Percentiles rank a stretch among this genome's conserved stretches.
Evolutionary conservation across 2,797 vertebrate genomes (phyloP).

Genomic region (Galagoides demidoff): DNA sequence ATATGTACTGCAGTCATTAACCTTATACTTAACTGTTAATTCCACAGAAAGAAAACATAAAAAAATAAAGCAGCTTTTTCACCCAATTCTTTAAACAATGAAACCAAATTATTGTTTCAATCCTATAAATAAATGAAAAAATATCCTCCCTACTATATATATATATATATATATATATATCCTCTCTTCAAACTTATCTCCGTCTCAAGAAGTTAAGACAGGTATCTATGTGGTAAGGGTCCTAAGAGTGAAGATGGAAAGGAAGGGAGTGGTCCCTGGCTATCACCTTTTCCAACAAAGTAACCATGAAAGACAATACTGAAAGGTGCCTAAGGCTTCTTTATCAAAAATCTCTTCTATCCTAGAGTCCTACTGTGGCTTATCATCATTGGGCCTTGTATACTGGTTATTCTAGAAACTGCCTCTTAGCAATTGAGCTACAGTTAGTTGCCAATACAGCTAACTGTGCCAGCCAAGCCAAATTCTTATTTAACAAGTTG

Average conservation of each 20-base stretch:
- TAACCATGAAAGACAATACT: slow-evolving; percentile 40
- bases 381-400: neutral
- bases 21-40: slow-evolving; percentile 8
- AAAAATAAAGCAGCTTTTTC: slow-evolving; percentile 35
- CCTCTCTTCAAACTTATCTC: slow-evolving; percentile 14
- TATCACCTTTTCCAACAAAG: slow-evolving; percentile 16
- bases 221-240: neutral
- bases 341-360: slow-evolving; percentile 28
- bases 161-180: neutral
- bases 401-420: neutral
- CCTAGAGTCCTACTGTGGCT: neutral
- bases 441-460: neutral
- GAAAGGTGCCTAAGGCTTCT: slow-evolving; percentile 18
- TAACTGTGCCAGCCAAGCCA: neutral
- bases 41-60: neutral
- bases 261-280: neutral
- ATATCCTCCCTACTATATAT: neutral
- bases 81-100: slow-evolving; percentile 22
- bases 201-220: neutral
- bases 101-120: slow-evolving; percentile 52
- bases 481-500: slow-evolving; percentile 47
- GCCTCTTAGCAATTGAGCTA: neutral
- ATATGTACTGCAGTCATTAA: neutral
- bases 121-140: slow-evolving; percentile 41
- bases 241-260: neutral